Evolutionary conservation across 2,888 invertebrate genomes (phyloP).

Genomic region (Prosapia bicincta): DNA sequence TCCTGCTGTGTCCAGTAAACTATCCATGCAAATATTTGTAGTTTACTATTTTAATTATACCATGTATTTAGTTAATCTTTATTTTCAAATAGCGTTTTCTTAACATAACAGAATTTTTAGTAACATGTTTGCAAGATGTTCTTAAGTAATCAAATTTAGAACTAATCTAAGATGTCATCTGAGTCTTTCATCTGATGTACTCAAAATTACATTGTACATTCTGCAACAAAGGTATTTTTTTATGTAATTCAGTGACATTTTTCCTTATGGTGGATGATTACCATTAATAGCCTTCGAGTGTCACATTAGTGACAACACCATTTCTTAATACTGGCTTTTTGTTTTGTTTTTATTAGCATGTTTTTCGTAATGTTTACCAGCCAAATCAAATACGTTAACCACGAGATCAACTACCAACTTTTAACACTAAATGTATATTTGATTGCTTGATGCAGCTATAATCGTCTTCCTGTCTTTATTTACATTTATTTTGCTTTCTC

Average conservation of each 20-base stretch:
- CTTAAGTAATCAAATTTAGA: conserved; percentile 20
- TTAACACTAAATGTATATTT: conserved; percentile 9
- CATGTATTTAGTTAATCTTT: conserved; percentile 4
- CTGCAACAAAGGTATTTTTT: conserved; percentile 18
- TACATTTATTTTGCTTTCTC: neutral
- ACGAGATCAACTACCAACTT: neutral
- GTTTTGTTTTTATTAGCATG: neutral
- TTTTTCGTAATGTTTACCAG: neutral
- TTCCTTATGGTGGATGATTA: conserved; percentile 30
- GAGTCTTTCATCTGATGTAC: conserved; percentile 21
- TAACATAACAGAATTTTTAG: conserved; percentile 3
- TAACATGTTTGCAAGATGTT: conserved; percentile 22
- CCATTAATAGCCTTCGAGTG: conserved; percentile 19
- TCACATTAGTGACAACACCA: neutral
- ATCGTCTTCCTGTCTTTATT: neutral
- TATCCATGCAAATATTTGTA: neutral
- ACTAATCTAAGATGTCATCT: conserved; percentile 11
- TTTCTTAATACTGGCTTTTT: conserved; percentile 1
- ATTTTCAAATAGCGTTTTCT: conserved; percentile 4
- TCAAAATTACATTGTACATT: conserved; percentile 18
- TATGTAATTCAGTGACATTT: conserved; percentile 18
- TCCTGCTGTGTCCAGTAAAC: conserved; percentile 84
- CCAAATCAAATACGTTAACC: neutral
- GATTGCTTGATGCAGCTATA: conserved; percentile 8
- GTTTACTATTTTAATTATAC: neutral